Evolutionary conservation across 2,797 vertebrate genomes (phyloP), one percentile per base, ranked within the genome.

Genomic region (Apogon hyalosoma): DNA sequence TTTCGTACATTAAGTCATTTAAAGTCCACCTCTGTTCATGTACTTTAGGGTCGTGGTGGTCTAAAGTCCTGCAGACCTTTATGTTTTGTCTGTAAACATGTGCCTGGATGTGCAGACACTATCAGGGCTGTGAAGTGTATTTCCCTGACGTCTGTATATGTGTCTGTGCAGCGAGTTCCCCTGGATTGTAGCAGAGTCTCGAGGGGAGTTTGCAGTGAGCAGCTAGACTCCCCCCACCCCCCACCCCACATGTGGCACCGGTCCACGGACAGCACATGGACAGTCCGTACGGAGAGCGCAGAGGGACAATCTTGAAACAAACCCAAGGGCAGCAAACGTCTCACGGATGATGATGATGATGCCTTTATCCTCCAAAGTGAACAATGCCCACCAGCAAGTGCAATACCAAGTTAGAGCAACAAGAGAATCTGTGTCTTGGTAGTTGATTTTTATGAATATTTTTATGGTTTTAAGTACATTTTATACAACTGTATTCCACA

Each of bases 401-500:
- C 90, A 87, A 89, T 87, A 90, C 87, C 86, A 75, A 82, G 82
- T 71, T 80, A 83, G 82, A 73, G 73, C 52, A 48, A 48, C 54
- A 38, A 75, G 75, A 82, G 69, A 70, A 62, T 51, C 57, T 47
- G 47, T 83, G 75, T 62, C 71, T 72, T 51, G 66, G 75, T 85
- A 71, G 55, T 39, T 77, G 77, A 84, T 83, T 82, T 81, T 74
- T 81, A 64, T 71, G 67, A 54, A 75, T 54, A 68, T 87, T 79
- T 85, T 62, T 75, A 80, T 84, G 69, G 67, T 78, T 82, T 75
- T 70, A 73, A 80, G 73, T 75, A 50, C 71, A 65, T 87, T 83
- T 86, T 90, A 74, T 89, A 69, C 63, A 85, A 75, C 79, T 84
- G 72, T 91, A 92, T 75, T 89, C 87, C 62, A 71, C 11, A 75